Conservation (phyloP, 2,113 vertebrate genomes). For the Arenaria interpres region DNA sequence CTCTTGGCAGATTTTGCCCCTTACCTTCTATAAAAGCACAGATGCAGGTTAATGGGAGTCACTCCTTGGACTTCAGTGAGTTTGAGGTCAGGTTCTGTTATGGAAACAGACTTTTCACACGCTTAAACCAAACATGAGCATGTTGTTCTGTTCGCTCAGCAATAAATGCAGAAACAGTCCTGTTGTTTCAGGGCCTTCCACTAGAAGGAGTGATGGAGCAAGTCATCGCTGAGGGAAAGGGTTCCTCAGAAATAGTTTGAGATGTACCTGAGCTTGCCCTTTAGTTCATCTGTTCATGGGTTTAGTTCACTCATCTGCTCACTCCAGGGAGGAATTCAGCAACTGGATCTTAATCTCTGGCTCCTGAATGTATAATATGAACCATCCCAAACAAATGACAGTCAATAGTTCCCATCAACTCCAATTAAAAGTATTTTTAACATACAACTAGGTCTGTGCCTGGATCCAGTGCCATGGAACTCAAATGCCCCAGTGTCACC, state of each 20-base stretch:
- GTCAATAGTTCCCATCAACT: neutral
- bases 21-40: neutral
- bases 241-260: neutral
- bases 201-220: neutral
- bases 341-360: neutral
- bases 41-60: neutral
- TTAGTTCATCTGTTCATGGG: neutral
- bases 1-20: neutral
- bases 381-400: neutral
- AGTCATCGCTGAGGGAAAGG: neutral
- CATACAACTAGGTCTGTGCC: neutral
- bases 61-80: neutral
- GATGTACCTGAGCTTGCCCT: neutral
- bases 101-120: neutral
- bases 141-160: neutral
- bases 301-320: neutral
- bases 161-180: neutral
- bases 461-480: neutral
- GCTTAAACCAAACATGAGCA: neutral
- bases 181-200: neutral
- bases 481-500: accelerated
- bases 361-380: neutral
- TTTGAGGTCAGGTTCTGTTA: neutral
- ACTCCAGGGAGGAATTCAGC: neutral
- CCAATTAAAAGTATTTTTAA: neutral